Evolutionary conservation across 1,140 invertebrate species (phyloP), one percentile per base, ranked within the genome.

Genomic region (Colletes latitarsis): DNA sequence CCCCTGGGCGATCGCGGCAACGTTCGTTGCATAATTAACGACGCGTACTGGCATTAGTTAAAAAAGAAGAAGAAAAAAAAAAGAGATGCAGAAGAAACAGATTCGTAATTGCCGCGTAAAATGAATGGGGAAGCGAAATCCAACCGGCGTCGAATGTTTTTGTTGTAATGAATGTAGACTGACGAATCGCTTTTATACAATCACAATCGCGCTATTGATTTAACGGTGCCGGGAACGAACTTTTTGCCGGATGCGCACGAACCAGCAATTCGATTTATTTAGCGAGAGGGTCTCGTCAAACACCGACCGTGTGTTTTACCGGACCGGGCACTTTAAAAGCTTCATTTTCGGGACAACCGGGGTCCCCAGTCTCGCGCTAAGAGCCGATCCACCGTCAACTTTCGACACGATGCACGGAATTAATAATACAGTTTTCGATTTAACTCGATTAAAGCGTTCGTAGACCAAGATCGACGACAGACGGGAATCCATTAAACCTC

Each of bases 251-350:
- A 74, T 58, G 46, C 53, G 63, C 46, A 55, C 66, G 70, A n/a
- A 53, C 66, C 67, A 62, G 76, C 81, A 80, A 82, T 86, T 86
- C 77, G 84, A 85, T 86, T 86, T 86, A 83, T 86, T 86, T 83
- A 86, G 82, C 62, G 85, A 80, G 82, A 63, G 72, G 68, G 55
- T 60, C 63, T 80, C 84, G 80, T 86, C 81, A 83, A 86, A 86
- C 79, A 75, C 86, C 80, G 74, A 30, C 60, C 72, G 57, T 82
- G 80, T 82, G 81, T 67, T 74, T 73, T 73, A 21, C 14, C 63
- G 63, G 41, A 39, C 62, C 53, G 62, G 58, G 55, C 58, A 75
- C 66, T 84, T 82, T 83, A 72, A 86, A 87, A 79, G 85, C 77
- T 83, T 83, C 77, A 72, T 85, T 83, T 81, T 77, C 72, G 68